Base-by-base conservation (phyloP, 30 jellyfish, hydroid and myxozoan species). In the Catostylus mosaicus region DNA sequence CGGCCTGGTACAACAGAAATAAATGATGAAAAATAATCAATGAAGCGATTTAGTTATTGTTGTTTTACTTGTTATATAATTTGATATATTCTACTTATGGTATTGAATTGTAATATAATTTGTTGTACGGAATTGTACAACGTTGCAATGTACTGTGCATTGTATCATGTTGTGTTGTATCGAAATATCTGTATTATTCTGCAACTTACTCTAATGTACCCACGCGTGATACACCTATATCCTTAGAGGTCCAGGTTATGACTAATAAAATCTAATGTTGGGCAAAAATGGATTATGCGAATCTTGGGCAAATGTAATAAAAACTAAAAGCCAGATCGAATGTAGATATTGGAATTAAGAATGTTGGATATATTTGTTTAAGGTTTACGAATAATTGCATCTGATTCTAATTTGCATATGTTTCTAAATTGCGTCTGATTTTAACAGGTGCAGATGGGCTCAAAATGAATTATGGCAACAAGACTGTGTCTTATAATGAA, bases 1-100 rank as follows among this genome's bases (percentile, higher is more conserved):
- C 92, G 38, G 89, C 57, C 98, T 92, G 64, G 46, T 69, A 81
- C 7, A 51, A 52, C 4, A 5, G 35, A 27, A 7, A 80, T 20
- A 34, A 16, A 36, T 19, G 29, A 0, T 19, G 12, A n/a, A 34
- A 10, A 70, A 4, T 46, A 5, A 18, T 2, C 59, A 20, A 27
- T 26, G 73, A 73, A 30, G 18, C 22, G 43, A 45, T 0, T 3
- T 5, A 70, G 56, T 6, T 43, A 70, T 2, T 35, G 37, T 69
- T 16, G 47, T 34, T 20, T 27, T 7, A 29, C n/a, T n/a, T n/a
- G n/a, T n/a, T n/a, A n/a, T n/a, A n/a, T n/a, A n/a, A 27, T 16
- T 60, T 0, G 75, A 4, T 38, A 3, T 62, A 1, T 19, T n/a
- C n/a, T n/a, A n/a, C n/a, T n/a, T 40, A 40, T 40, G 7, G 54